Percentiles rank a stretch among this genome's conserved stretches.
Evolutionary conservation across 2,113 vertebrate genomes (phyloP).

Genomic region (Dipodomys stephensi): DNA sequence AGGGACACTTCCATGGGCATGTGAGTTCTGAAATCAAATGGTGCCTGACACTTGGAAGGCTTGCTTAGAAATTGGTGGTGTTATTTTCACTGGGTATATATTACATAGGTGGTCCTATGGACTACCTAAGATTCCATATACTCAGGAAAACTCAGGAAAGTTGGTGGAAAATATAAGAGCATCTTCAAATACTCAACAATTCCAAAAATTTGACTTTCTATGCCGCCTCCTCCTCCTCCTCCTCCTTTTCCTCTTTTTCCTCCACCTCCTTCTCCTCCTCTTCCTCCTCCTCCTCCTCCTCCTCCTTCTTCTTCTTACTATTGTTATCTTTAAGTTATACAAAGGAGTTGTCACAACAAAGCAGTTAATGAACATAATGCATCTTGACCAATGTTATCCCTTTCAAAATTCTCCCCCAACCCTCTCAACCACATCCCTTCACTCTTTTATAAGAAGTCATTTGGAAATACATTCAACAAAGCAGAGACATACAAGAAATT

Average conservation of each 20-base stretch:
- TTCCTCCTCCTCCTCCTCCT: no score
- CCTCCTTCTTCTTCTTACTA: no score
- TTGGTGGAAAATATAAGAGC: neutral
- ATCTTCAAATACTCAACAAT: neutral
- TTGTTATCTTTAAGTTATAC: no score
- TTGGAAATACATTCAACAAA: neutral
- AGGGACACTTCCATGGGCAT: neutral
- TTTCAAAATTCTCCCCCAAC: no score
- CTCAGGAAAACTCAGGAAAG: neutral
- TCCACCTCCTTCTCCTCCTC: no score
- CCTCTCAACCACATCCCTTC: no score
- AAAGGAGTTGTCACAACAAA: no score
- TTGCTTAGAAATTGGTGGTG: neutral
- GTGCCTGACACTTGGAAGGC: neutral
- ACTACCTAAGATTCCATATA: neutral
- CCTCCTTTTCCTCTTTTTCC: no score
- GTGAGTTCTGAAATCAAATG: neutral
- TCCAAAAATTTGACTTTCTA: neutral
- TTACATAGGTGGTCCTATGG: neutral
- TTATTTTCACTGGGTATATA: neutral
- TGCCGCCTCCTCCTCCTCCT: no score
- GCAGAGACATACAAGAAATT: neutral
- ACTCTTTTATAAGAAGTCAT: conserved; percentile 19
- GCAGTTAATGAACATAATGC: no score
- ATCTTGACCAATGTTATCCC: no score